phyloP scores from a whole-genome alignment of 2,888 invertebrate species.

The Neoaliturus tenellus region DNA sequence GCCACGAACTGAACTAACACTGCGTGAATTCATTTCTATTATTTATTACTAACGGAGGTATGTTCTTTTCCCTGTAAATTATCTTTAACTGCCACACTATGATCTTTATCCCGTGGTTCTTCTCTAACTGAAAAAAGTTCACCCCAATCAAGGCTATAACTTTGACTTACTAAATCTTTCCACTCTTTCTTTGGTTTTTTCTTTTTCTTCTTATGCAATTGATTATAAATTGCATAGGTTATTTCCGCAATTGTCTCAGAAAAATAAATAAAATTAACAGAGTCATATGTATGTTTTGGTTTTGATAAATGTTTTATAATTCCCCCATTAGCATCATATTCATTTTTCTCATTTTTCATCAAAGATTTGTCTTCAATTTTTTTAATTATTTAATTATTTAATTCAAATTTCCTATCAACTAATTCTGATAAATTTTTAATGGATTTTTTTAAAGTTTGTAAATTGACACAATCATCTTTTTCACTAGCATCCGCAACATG shows the following conservation, averaged over 20 bases:
- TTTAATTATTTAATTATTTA: neutral
- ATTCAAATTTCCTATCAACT: neutral
- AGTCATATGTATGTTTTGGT: neutral
- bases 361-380: neutral
- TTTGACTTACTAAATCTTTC: neutral
- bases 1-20: neutral
- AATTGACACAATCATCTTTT: neutral
- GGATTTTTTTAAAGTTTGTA: neutral
- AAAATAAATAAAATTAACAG: neutral
- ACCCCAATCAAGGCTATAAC: neutral
- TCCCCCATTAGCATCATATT: neutral
- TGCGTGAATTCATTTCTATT: neutral
- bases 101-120: neutral
- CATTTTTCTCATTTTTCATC: neutral
- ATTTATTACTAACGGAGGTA: neutral
- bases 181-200: neutral
- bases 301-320: neutral
- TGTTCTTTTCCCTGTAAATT: neutral
- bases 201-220: neutral
- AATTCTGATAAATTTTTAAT: neutral
- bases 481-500: neutral
- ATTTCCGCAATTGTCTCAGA: neutral
- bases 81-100: neutral
- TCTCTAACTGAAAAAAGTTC: neutral
- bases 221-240: neutral